Evolutionary conservation across 2,888 invertebrate species (phyloP), one percentile per base, ranked within the genome.

Genomic region (Sphaerophoria rueppellii): DNA sequence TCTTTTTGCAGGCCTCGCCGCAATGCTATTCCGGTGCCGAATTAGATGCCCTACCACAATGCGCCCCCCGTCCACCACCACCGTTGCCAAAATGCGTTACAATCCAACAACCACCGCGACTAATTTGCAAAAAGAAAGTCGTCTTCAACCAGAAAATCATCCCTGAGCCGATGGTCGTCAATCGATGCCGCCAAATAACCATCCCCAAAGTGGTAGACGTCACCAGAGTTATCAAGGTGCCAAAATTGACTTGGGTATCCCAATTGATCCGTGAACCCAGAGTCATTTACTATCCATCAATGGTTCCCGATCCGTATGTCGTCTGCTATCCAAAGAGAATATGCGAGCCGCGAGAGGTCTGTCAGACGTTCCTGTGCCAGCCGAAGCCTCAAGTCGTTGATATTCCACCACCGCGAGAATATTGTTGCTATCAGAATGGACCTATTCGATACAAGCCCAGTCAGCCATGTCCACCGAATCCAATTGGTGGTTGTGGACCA

Each of bases 331-430:
- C 90, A 16, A 90, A 91, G 52, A 87, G 88, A 12, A 88, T 91
- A 9, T 89, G 89, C 63, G 91, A 91, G 61, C 91, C 91, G 2
- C 88, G 90, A 50, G 91, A 91, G 88, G 89, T 91, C 16, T 91
- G 90, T 76, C 90, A 91, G 76, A 89, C 90, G 12, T 89, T 91
- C 61, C 86, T 91, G 52, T 91, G 91, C 70, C 90, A 91, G 82
- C 91, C 91, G 4, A 91, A 90, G 74, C 90, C 91, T 0, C 91
- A 91, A 88, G 88, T 89, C 0, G 87, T 91, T 37, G 90, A 90
- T 87, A 88, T 91, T 65, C 91, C 91, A n/a, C 89, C 89, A n/a
- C 89, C 91, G 4, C 83, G 87, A 11, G 91, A 91, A 74, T 91
- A 90, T 73, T 90, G 90, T 82, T 90, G 90, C 74, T 90, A 90